phyloP scores from a whole-genome alignment of 2,797 vertebrate genomes.

The Danio kyathit region DNA sequence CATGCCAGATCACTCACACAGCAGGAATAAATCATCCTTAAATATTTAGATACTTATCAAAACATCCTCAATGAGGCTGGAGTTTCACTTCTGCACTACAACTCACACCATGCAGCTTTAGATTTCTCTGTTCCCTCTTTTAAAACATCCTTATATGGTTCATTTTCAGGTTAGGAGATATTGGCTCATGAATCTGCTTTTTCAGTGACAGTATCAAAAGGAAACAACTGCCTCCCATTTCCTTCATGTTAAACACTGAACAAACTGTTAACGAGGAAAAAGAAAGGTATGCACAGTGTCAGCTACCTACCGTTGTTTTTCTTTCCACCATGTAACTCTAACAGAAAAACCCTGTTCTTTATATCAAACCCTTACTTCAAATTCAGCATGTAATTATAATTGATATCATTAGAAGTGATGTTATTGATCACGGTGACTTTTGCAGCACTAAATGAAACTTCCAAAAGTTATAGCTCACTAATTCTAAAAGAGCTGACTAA shows the following conservation, averaged over 20 bases:
- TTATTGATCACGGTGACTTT: too few relatives aligned
- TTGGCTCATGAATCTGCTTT: neutral
- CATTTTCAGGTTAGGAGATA: conserved; percentile 4
- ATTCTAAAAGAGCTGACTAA: neutral
- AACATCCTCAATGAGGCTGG: neutral
- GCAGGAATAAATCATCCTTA: neutral
- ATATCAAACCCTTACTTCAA: neutral
- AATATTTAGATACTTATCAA: conserved; percentile 20
- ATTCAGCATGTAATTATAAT: neutral
- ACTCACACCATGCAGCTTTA: neutral
- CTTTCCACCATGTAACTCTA: neutral
- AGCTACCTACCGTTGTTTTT: neutral
- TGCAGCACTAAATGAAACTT: too few relatives aligned
- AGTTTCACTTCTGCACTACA: conserved; percentile 25
- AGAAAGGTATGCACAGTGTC: neutral
- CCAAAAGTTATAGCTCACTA: neutral
- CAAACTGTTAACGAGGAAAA: neutral
- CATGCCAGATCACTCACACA: neutral
- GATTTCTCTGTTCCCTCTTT: neutral
- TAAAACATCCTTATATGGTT: conserved; percentile 19
- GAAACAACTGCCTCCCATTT: conserved; percentile 29
- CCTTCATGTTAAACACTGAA: neutral
- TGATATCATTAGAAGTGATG: too few relatives aligned
- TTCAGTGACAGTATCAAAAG: conserved; percentile 14
- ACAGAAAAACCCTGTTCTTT: neutral